A percentile compares a stretch with the other conserved stretches of the same genome.
Conservation (phyloP, 2,797 vertebrate species). For the Hemibagrus guttatus region DNA sequence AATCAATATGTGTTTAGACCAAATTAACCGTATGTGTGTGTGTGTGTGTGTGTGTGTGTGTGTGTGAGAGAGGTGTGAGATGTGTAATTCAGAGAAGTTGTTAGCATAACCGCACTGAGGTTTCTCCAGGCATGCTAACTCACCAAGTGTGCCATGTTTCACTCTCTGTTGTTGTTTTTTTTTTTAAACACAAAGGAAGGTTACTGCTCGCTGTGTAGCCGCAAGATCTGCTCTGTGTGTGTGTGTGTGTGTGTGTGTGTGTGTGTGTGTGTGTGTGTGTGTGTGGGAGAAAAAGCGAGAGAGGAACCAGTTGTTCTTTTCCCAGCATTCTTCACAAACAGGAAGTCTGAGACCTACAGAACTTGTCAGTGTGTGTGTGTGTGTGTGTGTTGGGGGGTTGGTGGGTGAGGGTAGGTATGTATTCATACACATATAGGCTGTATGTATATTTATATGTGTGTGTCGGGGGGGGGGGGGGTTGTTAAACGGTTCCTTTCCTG, state of each 20-base stretch:
- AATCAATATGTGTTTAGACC: not conserved
- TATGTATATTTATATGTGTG: not conserved
- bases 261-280: slow-evolving; percentile 19
- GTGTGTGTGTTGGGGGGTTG: not conserved
- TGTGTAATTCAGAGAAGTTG: slow-evolving; percentile 15
- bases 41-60: slow-evolving; percentile 1
- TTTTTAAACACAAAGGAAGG: not conserved
- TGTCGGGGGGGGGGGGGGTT: too few relatives aligned
- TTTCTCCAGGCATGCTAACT: slow-evolving; percentile 22
- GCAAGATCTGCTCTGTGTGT: not conserved
- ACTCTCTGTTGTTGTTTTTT: not conserved
- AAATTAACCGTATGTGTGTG: not conserved
- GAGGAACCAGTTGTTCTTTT: slow-evolving; percentile 52
- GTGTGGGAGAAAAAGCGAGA: slow-evolving; percentile 26
- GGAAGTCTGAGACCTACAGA: slow-evolving; percentile 49
- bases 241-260: slow-evolving; percentile 19
- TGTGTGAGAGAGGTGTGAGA: slow-evolving; percentile 3
- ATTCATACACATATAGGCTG: not conserved
- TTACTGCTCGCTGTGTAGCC: not conserved
- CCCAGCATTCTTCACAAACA: slow-evolving; percentile 51
- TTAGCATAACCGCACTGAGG: slow-evolving; percentile 33
- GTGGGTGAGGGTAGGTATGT: not conserved
- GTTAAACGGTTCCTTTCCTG: too few relatives aligned
- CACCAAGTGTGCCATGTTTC: slow-evolving; percentile 18
- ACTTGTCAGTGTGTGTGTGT: slow-evolving; percentile 6